Conservation (phyloP, 2,888 invertebrate species). For the Terebella lapidaria region DNA sequence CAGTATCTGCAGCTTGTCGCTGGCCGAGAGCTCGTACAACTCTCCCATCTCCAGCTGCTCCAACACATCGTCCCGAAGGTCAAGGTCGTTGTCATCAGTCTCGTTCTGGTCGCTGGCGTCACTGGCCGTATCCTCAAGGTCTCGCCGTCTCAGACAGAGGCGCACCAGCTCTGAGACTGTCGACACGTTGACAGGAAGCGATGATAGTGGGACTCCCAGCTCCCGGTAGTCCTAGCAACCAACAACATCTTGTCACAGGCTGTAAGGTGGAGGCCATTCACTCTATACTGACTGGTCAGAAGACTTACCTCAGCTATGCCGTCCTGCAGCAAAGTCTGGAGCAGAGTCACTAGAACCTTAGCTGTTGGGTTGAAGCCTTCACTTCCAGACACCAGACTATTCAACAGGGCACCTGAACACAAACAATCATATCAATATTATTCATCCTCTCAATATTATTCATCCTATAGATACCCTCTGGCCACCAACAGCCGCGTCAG, state of each 20-base stretch:
- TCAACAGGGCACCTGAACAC: conserved; percentile 30
- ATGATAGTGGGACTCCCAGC: conserved; percentile 36
- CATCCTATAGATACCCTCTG: too few species aligned
- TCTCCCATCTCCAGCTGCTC: conserved; percentile 43
- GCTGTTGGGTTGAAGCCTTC: conserved; percentile 41
- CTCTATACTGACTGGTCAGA: too few species aligned
- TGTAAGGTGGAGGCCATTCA: too few species aligned
- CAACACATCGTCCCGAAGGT: conserved; percentile 43
- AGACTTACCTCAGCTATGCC: conserved; percentile 43
- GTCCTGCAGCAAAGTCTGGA: conserved; percentile 50
- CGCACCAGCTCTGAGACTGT: conserved; percentile 46
- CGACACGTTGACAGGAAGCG: conserved; percentile 43
- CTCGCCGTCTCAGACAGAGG: conserved; percentile 41
- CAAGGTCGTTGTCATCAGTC: conserved; percentile 27
- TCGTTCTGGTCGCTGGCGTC: conserved; percentile 24
- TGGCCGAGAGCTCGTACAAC: conserved; percentile 37
- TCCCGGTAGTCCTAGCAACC: conserved; percentile 44
- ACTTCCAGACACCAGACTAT: conserved; percentile 35
- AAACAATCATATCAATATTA: too few species aligned
- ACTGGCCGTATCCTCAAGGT: conserved; percentile 28
- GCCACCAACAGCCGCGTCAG: too few species aligned
- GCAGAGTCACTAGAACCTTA: conserved; percentile 37
- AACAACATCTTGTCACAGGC: too few species aligned
- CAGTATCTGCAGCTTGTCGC: conserved; percentile 43
- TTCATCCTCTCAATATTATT: too few species aligned